Percentiles rank a stretch among this genome's conserved stretches.
phyloP scores from a whole-genome alignment of 2,113 vertebrate species.

The Perognathus longimembris region DNA sequence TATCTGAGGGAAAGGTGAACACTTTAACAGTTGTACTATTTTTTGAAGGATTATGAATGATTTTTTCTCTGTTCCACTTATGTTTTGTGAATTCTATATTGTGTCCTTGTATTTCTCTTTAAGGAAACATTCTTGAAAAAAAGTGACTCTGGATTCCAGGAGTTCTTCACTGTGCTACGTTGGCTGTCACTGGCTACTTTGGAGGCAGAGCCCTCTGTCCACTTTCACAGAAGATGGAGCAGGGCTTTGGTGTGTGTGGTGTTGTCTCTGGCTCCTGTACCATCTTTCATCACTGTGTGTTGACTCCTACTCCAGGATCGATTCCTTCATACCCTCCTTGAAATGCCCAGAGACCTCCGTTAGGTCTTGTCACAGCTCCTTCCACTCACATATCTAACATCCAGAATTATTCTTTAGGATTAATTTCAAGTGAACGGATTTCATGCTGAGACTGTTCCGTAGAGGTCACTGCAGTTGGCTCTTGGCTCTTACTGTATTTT shows the following conservation, averaged over 20 bases:
- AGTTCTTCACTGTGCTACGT: not conserved
- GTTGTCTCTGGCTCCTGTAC: not conserved
- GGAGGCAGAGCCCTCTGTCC: rapidly evolving
- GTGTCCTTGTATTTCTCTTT: not conserved
- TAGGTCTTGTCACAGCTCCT: not conserved
- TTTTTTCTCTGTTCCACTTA: constrained; percentile 11
- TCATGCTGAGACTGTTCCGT: not conserved
- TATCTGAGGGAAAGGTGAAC: not conserved
- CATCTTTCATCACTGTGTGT: not conserved
- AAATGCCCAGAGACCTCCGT: not conserved
- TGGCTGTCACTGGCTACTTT: not conserved
- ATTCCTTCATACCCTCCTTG: too few species aligned
- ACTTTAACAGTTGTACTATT: not conserved
- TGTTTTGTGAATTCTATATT: constrained; percentile 2
- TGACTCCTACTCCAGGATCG: not conserved
- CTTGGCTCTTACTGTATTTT: not conserved
- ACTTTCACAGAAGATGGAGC: not conserved
- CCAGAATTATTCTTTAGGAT: not conserved
- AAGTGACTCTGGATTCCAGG: not conserved
- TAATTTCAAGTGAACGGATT: not conserved
- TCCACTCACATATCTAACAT: not conserved
- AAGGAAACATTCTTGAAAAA: not conserved
- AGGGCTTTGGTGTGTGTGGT: not conserved
- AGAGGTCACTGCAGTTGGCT: too few species aligned
- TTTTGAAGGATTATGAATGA: not conserved